Conservation (phyloP, 1,140 invertebrate species). For the Drosophila pallidifrons region DNA sequence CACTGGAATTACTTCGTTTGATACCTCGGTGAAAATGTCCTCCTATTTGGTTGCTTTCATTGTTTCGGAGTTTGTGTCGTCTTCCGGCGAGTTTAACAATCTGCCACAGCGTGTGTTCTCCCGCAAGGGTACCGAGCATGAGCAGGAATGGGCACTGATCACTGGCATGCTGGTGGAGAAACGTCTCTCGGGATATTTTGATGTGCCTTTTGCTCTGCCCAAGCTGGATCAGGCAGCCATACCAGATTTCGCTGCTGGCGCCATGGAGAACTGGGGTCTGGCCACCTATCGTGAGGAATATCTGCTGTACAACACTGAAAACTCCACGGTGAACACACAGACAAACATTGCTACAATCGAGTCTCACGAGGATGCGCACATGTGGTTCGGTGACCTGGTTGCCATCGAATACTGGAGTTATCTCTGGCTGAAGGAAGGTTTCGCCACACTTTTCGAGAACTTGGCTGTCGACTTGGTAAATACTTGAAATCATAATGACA, state of each 20-base stretch:
- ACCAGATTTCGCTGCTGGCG: conserved; percentile 81
- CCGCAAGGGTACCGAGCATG: conserved; percentile 67
- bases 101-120: conserved; percentile 73
- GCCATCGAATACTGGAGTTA: conserved; percentile 88
- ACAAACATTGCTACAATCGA: conserved; percentile 87
- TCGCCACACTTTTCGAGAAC: conserved; percentile 85
- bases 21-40: conserved; percentile 66
- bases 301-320: conserved; percentile 67
- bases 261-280: conserved; percentile 84
- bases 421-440: conserved; percentile 87
- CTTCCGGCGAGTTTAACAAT: conserved; percentile 80
- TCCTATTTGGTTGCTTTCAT: conserved; percentile 80
- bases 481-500: background rate
- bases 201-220: conserved; percentile 64
- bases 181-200: conserved; percentile 69
- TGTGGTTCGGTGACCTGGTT: conserved; percentile 90
- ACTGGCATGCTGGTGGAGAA: conserved; percentile 73
- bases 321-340: conserved; percentile 77
- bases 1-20: conserved; percentile 63
- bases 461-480: conserved; percentile 68
- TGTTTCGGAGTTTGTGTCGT: conserved; percentile 86
- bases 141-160: conserved; percentile 77
- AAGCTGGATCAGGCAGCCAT: conserved; percentile 81
- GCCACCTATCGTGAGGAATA: conserved; percentile 82
- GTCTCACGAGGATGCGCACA: conserved; percentile 88